Conservation (phyloP, 2,888 invertebrate genomes). For the Argyra leucocephala region DNA sequence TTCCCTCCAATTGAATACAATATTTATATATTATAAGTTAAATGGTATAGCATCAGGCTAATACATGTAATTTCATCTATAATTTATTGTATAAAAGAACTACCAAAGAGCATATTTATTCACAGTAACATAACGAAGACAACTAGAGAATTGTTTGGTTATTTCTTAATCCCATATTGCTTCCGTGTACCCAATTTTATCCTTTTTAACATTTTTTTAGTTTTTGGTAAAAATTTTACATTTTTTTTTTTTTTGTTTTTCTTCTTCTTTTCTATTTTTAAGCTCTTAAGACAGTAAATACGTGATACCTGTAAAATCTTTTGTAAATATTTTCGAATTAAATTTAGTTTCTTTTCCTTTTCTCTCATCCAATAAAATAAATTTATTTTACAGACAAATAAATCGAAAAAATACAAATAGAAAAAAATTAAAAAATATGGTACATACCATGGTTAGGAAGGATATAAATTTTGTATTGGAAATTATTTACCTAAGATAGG, state of each 20-base stretch:
- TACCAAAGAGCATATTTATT: neutral
- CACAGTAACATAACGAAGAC: neutral
- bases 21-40: no score
- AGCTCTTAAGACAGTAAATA: neutral
- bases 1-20: no score
- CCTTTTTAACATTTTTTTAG: neutral
- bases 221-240: neutral
- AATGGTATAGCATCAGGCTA: neutral
- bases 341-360: neutral
- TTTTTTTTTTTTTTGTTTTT: neutral
- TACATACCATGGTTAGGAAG: no score
- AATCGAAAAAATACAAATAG: no score
- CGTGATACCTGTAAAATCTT: constrained; percentile 6
- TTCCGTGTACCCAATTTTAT: neutral
- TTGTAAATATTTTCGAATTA: neutral
- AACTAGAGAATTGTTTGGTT: neutral
- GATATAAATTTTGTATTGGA: no score
- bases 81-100: neutral
- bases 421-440: no score
- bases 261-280: neutral
- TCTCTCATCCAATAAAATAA: no score
- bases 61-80: neutral
- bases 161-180: neutral
- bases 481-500: no score
- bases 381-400: no score